A percentile compares a stretch with the other conserved stretches of the same genome.
Evolutionary conservation across 2,113 vertebrate species (phyloP).

Genomic region (Aphelocoma coerulescens): DNA sequence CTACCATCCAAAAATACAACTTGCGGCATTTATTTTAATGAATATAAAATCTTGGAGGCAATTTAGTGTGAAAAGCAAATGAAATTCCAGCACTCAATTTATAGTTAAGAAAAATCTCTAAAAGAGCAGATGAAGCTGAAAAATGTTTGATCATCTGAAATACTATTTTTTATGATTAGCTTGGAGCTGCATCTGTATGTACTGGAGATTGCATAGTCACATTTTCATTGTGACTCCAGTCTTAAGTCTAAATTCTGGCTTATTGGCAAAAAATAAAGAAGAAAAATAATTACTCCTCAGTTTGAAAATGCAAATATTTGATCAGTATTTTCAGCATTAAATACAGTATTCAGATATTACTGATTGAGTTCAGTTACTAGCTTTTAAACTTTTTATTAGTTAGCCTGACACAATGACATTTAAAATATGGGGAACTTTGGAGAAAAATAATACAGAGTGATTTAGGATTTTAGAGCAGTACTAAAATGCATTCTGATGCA

Average conservation of each 20-base stretch:
- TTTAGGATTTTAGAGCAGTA: conserved; percentile 71
- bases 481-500: conserved; percentile 63
- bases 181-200: not conserved
- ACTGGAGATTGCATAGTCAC: not conserved
- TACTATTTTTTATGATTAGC: conserved; percentile 7
- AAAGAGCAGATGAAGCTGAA: conserved; percentile 49
- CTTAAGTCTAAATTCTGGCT: not conserved
- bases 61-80: conserved; percentile 57
- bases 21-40: conserved; percentile 34
- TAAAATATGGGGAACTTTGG: conserved; percentile 64
- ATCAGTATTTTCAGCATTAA: conserved; percentile 26
- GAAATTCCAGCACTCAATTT: conserved; percentile 30
- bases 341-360: conserved; percentile 15
- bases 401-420: conserved; percentile 65
- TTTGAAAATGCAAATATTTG: conserved; percentile 7
- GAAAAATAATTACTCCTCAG: not conserved
- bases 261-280: not conserved
- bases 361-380: conserved; percentile 50
- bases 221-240: not conserved
- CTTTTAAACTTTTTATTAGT: conserved; percentile 72
- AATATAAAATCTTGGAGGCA: conserved; percentile 36
- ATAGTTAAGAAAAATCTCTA: conserved; percentile 54
- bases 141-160: conserved; percentile 28
- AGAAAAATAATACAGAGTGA: conserved; percentile 64
- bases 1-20: not conserved